Evolutionary conservation across 2,797 vertebrate species (phyloP).

Genomic region (Chiloscyllium punctatum): DNA sequence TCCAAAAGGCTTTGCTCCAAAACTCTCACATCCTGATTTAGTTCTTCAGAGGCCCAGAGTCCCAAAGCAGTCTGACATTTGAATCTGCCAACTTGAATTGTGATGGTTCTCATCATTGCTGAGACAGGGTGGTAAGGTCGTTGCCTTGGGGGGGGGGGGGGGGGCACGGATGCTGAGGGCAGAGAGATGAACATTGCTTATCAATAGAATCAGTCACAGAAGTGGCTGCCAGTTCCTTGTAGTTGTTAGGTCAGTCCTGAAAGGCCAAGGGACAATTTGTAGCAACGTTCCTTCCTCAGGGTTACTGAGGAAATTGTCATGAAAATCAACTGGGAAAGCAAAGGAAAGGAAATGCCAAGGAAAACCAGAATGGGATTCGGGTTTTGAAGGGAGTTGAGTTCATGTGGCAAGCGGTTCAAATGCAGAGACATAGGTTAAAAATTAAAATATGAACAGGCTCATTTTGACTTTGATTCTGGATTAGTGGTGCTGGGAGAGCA

Average conservation of each 20-base stretch:
- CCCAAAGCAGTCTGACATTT: conserved; percentile 15
- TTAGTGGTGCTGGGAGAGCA: too few relatives aligned
- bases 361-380: not conserved
- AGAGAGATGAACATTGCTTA: not conserved
- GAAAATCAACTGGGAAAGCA: not conserved
- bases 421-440: not conserved
- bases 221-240: not conserved
- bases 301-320: not conserved
- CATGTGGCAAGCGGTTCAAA: too few relatives aligned
- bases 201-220: not conserved
- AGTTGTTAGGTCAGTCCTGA: not conserved
- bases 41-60: too few relatives aligned
- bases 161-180: not conserved
- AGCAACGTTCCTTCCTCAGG: not conserved
- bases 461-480: not conserved
- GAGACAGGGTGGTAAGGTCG: not conserved
- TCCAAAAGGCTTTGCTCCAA: not conserved
- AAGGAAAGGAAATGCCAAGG: not conserved
- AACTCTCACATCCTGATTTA: not conserved
- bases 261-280: not conserved
- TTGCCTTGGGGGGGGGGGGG: not conserved
- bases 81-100: conserved; percentile 14
- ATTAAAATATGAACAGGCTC: not conserved
- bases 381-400: not conserved
- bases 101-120: not conserved